Conservation (phyloP, 2,113 vertebrate species). For the Pterophyllum scalare region DNA sequence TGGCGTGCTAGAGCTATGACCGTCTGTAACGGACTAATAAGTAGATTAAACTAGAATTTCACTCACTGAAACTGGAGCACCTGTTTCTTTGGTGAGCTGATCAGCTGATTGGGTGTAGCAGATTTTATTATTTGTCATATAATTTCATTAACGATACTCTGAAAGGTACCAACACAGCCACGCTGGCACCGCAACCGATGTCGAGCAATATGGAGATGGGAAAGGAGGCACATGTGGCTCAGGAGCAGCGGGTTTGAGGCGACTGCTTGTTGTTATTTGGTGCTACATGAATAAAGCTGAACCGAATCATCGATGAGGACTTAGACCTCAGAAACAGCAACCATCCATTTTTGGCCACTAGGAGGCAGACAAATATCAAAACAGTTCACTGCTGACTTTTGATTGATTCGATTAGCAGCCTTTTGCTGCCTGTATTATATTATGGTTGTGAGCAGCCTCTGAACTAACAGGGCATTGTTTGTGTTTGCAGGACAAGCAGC, state of each 20-base stretch:
- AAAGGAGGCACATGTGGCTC: neutral
- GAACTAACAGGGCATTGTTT: neutral
- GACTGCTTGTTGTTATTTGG: no score
- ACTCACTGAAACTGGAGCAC: neutral
- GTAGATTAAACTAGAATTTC: neutral
- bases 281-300: no score
- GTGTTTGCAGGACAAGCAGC: constrained; percentile 87
- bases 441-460: neutral
- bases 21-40: neutral
- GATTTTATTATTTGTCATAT: neutral
- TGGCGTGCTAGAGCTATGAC: neutral
- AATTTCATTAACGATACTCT: neutral
- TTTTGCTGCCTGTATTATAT: neutral
- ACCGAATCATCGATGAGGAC: neutral
- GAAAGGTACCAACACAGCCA: neutral
- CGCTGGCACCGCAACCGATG: no score
- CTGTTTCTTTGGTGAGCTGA: neutral
- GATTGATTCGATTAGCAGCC: neutral
- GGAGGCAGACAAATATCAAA: neutral
- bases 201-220: no score
- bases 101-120: no score
- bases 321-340: neutral
- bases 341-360: neutral
- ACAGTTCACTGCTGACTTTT: accelerated
- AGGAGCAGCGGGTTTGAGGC: accelerated